Evolutionary conservation across 2,113 vertebrate genomes (phyloP).

Genomic region (Hypomesus transpacificus): DNA sequence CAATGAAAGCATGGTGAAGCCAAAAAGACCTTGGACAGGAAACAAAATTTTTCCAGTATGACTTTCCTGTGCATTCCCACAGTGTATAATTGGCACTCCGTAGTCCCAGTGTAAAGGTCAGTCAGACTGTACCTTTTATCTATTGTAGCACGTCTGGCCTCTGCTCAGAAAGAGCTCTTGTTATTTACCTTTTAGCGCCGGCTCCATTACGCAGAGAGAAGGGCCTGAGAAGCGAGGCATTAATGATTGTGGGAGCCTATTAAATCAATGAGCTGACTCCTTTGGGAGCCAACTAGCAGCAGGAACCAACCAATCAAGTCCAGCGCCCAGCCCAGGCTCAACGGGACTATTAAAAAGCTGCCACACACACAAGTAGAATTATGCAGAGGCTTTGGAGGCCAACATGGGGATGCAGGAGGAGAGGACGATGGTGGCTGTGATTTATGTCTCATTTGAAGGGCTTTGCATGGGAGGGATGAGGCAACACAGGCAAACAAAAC

Average conservation of each 20-base stretch:
- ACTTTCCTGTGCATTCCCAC: conserved; percentile 5
- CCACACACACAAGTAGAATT: conserved; percentile 16
- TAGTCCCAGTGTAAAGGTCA: conserved; percentile 18
- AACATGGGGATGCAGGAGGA: not conserved
- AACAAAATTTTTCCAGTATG: no score
- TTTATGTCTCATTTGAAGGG: not conserved
- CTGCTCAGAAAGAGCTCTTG: conserved; percentile 13
- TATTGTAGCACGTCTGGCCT: conserved; percentile 14
- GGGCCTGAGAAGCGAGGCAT: conserved; percentile 13
- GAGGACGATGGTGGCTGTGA: not conserved
- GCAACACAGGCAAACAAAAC: not conserved
- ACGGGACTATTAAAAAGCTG: conserved; percentile 31
- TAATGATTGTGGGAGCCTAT: conserved; percentile 43
- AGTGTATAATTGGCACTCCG: conserved; percentile 37
- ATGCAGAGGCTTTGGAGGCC: not conserved
- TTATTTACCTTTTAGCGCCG: conserved; percentile 37
- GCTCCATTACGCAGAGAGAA: conserved; percentile 33
- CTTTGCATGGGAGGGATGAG: not conserved
- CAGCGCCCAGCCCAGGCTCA: conserved; percentile 14
- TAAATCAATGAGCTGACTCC: conserved; percentile 43
- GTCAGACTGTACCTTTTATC: conserved; percentile 15
- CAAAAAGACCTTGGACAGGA: no score
- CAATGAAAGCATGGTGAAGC: no score
- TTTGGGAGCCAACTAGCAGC: conserved; percentile 24
- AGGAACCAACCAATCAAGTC: conserved; percentile 21